These are phyloP conservation scores for Ammodytes dubius DNA, from an alignment of 2,113 vertebrate genomes.

Conservation along the genomic window DNA sequence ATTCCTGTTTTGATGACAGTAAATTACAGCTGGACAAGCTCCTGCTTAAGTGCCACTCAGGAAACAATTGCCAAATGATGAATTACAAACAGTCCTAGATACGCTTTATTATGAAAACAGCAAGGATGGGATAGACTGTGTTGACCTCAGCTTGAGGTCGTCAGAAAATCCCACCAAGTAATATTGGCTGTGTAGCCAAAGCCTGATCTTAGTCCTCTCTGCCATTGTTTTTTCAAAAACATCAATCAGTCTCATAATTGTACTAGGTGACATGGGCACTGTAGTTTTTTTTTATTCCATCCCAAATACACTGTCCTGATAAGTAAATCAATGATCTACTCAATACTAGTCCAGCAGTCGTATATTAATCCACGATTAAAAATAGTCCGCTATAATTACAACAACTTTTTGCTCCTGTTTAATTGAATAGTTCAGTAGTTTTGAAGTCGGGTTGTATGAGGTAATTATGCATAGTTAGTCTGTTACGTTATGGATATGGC, in stretches of 20 bases:
- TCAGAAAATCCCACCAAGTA: not conserved
- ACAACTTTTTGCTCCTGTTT: not conserved
- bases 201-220: not conserved
- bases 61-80: constrained; percentile 39
- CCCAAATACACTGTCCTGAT: not conserved
- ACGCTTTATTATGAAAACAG: constrained; percentile 31
- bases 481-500: too few species aligned
- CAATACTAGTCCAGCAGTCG: not conserved
- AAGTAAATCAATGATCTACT: not conserved
- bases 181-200: not conserved
- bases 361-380: not conserved
- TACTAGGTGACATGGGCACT: too few species aligned
- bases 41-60: constrained; percentile 40
- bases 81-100: constrained; percentile 50
- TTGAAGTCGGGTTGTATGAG: too few species aligned
- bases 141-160: not conserved
- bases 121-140: constrained; percentile 4
- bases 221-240: not conserved
- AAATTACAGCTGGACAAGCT: constrained; percentile 43
- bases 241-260: not conserved
- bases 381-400: not conserved
- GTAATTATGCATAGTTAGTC: too few species aligned
- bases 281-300: not conserved
- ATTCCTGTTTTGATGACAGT: constrained; percentile 50
- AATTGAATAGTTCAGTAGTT: too few species aligned